A percentile compares a stretch with the other conserved stretches of the same genome.
phyloP scores from a whole-genome alignment of 2,797 vertebrate genomes.

The Phoxinus dragarum region DNA sequence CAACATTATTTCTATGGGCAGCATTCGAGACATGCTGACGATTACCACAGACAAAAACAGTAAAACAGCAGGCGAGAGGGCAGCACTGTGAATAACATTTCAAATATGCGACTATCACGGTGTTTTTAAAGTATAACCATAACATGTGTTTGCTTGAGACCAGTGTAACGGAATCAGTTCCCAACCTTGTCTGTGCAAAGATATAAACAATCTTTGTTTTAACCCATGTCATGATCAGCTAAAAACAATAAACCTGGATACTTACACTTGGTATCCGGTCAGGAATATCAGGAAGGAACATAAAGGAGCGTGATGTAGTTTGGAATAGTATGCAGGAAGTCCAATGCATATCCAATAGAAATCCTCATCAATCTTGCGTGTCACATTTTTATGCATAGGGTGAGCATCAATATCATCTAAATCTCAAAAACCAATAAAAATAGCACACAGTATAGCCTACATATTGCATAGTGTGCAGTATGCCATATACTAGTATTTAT shows the following conservation, averaged over 20 bases:
- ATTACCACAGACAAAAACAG: constrained; percentile 8
- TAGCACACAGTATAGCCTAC: not conserved
- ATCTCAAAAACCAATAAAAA: not conserved
- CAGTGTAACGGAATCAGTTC: constrained; percentile 7
- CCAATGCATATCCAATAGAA: not conserved
- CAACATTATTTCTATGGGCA: not conserved
- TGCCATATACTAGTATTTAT: not conserved
- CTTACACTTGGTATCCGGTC: not conserved
- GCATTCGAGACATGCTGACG: not conserved
- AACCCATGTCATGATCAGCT: constrained; percentile 12
- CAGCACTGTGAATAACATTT: constrained; percentile 3
- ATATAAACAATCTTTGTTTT: constrained; percentile 6
- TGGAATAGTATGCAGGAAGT: not conserved
- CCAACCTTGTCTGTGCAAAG: constrained; percentile 6
- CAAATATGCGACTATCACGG: constrained; percentile 2
- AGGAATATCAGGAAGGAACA: not conserved
- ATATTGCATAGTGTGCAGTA: not conserved
- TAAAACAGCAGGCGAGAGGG: constrained; percentile 17
- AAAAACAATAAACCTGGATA: constrained; percentile 13
- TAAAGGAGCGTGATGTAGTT: not conserved
- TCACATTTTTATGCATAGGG: not conserved
- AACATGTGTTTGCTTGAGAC: constrained; percentile 27
- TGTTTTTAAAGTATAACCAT: constrained; percentile 33
- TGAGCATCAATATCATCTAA: not conserved
- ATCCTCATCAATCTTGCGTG: not conserved